Base-by-base conservation (phyloP, 1,140 invertebrate species). In the Atta texana region DNA sequence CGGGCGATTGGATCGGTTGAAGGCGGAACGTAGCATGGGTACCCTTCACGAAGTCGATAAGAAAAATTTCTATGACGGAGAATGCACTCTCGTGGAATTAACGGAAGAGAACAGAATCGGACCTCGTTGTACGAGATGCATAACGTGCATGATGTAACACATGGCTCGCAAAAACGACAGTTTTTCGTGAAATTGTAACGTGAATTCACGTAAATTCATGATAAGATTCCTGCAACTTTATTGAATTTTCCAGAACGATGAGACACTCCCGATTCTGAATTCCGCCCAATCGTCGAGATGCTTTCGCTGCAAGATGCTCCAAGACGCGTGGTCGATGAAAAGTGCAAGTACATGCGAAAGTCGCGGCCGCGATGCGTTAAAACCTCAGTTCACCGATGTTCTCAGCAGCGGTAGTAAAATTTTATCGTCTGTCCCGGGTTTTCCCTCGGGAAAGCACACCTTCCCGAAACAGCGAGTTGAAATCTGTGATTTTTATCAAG, bases 281-380 rank as follows among this genome's bases (percentile, higher is more conserved):
- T 84, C 69, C 80, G n/a, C 14, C n/a, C 39, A 68, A 74, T n/a
- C 31, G n/a, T 57, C 64, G 28, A 64, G 59, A 80, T 68, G 51
- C 34, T 78, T 28, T 5, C 24, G 39, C 5, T 18, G 18, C 18
- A 57, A 78, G 49, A 53, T 34, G 66, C 39, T 28, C n/a, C 14
- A 1, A 18, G 16, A 28, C 44, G 12, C 75, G 24, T 16, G 31
- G 64, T 81, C 68, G 69, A 75, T 74, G 69, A 75, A 75, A 84
- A 61, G 69, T 84, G 55, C 68, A 74, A 74, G 80, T 53, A 68
- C 44, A 80, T 31, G 63, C 49, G 76, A 61, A 59, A 74, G 55
- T 82, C 68, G 68, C 49, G 80, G 14, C 39, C 59, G 24, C 55
- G 69, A 75, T 49, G 80, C 80, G 80, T 84, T 84, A 84, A 84